phyloP scores from a whole-genome alignment of 35 echinoderm and acorn worm genomes.

The Chiridota heheva region DNA sequence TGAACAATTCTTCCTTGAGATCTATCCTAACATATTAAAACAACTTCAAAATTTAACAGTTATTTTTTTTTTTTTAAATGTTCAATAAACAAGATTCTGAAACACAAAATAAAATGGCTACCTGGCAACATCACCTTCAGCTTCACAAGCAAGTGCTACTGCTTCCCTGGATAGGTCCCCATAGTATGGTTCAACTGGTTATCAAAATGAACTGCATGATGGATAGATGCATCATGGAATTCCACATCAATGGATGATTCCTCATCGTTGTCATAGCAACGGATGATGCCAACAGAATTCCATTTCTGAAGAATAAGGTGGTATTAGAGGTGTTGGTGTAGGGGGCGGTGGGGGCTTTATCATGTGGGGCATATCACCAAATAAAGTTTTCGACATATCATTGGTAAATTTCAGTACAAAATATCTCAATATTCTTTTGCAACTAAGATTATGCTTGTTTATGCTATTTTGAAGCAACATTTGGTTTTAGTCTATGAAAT shows the following conservation, averaged over 20 bases:
- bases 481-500: not conserved
- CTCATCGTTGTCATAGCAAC: conserved; percentile 89
- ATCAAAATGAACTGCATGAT: conserved; percentile 94
- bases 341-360: not conserved
- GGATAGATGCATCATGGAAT: conserved; percentile 93
- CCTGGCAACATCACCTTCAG: conserved; percentile 62
- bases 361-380: not conserved
- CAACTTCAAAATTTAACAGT: too few relatives aligned
- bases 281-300: conserved; percentile 83
- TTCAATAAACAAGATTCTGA: not conserved
- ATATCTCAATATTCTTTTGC: not conserved
- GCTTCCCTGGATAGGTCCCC: conserved; percentile 75
- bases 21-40: too few relatives aligned
- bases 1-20: too few relatives aligned
- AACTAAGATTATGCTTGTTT: not conserved
- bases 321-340: not conserved
- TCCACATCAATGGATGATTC: conserved; percentile 97
- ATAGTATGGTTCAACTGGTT: conserved; percentile 86
- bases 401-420: not conserved
- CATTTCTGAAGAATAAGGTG: conserved; percentile 58
- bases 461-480: not conserved
- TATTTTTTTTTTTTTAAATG: not conserved
- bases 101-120: conserved; percentile 14
- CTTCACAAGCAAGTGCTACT: conserved; percentile 78
- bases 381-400: not conserved